Base-by-base conservation (phyloP, 2,797 vertebrate genomes). In the Pelochelys cantorii region DNA sequence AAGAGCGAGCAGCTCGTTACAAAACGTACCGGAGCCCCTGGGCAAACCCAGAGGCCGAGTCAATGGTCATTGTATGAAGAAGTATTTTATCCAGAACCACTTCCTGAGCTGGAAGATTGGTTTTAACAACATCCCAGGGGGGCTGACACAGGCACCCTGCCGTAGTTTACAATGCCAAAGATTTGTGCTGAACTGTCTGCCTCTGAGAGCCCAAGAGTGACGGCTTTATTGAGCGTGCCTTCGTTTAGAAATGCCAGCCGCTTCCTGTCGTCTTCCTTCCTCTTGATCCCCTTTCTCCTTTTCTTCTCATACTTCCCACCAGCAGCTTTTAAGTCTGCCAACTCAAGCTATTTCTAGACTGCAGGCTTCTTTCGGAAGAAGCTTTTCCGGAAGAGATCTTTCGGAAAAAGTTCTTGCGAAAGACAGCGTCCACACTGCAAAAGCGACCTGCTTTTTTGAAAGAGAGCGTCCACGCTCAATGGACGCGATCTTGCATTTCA, bases 1-100 rank as follows among this genome's bases (percentile, higher is more conserved):
- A 52, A 94, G n/a, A 97, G 91, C 96, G 95, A 96, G 96, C 86
- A 92, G 85, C 59, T 20, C 79, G 92, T 97, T 95, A 96, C 55
- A 88, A 77, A 3, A 56, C 86, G 92, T 92, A 95, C 95, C 79
- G 55, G 77, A 83, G 79, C 20, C 86, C 81, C 52, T 68, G 86
- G 93, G 92, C 92, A 96, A 96, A 91, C 89, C 90, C 22, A 34
- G 86, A 90, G 93, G 93, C 94, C 25, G 56, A 89, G 79, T 53
- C 74, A 34, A 68, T 23, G 34, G n/a, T 34, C 83, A 92, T 88
- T 92, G 94, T 77, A 87, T 83, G 90, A 89, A 81, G 74, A 90
- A 90, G 90, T 1, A 11, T 0, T 25, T 90, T 85, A 96, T 95
- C 92, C 79, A 48, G 55, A 95, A 68, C 83, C 34, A 75, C 85